Conservation (phyloP, 2,113 vertebrate genomes). For the Tachycineta bicolor region DNA sequence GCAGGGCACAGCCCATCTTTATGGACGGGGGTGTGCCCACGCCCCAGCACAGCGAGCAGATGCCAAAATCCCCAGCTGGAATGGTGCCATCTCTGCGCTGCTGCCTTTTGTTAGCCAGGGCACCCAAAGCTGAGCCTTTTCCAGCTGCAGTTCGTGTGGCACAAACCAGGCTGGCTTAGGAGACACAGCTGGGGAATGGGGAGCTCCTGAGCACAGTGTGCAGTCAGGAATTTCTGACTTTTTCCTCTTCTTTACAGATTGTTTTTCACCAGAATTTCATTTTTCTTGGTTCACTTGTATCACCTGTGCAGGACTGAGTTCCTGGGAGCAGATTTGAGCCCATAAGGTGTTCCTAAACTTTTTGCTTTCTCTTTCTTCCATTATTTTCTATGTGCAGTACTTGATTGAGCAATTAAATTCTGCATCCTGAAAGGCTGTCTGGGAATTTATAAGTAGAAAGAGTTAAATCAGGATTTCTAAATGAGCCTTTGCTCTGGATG, state of each 20-base stretch:
- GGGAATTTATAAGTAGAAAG: neutral
- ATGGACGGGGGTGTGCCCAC: neutral
- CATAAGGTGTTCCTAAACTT: neutral
- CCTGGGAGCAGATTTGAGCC: neutral
- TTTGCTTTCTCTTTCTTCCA: neutral
- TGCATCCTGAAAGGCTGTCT: neutral
- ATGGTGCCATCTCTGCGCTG: neutral
- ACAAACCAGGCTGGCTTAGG: neutral
- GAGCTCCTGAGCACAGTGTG: neutral
- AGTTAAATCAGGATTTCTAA: neutral
- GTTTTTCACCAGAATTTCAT: neutral
- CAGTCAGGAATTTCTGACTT: neutral
- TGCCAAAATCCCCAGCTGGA: neutral
- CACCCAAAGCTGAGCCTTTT: neutral
- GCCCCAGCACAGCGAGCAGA: neutral
- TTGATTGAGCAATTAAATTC: neutral
- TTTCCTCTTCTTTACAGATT: neutral
- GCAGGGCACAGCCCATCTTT: neutral
- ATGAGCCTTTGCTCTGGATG: neutral
- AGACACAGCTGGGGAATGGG: neutral
- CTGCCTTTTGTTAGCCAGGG: neutral
- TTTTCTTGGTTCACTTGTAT: neutral
- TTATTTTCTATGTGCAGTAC: neutral
- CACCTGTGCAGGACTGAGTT: neutral
- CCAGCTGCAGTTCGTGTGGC: conserved; percentile 2